Evolutionary conservation across 2,888 invertebrate genomes (phyloP), one percentile per base, ranked within the genome.

Genomic region (Agapetus fuscipes): DNA sequence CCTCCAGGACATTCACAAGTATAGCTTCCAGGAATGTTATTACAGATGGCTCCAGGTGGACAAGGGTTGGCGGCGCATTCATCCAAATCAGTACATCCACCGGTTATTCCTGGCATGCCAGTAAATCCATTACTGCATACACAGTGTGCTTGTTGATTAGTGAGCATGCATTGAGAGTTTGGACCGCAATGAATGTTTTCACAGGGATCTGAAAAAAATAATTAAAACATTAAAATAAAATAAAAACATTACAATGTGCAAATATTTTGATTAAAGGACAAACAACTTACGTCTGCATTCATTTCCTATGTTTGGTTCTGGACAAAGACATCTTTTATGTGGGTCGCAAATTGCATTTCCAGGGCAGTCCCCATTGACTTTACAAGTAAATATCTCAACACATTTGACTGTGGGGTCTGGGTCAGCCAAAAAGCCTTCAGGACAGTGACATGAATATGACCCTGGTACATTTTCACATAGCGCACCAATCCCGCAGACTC

Each of bases 271-370:
- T 2, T 15, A 15, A 26, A 12, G 34, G 15, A 36, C 25, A 14
- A 37, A 15, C 29, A 33, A 73, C 84, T 78, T 74, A 87, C 87
- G 91, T 62, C 90, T 77, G 54, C 93, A 93, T 55, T 90, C 88
- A 52, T 89, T 87, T 51, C 91, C 93, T 51, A 88, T 71, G 57
- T 91, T 91, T 1, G 93, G 93, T 54, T 88, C 88, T 2, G 90
- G 91, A 53, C 93, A 93, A 25, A 88, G 60, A 57, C 93, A 93
- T 53, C 84, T 76, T 42, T 79, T 77, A 48, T 80, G 76, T 5
- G 67, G 56, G 55, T 89, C 85, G 55, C 93, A 93, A 49, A 89
- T 67, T 3, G 90, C 82, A 65, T 93, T 91, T 52, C 91, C 91
- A 16, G 90, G 89, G 60, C 93, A 93, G 48, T 89, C 84, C 34